Percentiles rank a stretch among this genome's conserved stretches.
phyloP scores from a whole-genome alignment of 2,113 vertebrate species.

The Eidolon helvum region DNA sequence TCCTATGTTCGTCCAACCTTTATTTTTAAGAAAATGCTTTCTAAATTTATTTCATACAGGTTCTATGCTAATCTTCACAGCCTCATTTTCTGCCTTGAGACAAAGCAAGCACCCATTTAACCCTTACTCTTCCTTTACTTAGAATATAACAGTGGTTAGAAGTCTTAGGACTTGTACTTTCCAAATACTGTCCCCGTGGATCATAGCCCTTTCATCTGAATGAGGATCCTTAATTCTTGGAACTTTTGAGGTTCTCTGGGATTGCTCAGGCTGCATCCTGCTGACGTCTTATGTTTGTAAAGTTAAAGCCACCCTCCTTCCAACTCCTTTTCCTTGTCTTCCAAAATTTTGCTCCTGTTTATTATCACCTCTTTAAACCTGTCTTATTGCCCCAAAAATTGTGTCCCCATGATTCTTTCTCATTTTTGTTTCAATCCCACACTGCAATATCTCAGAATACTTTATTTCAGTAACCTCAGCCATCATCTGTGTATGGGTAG shows the following conservation, averaged over 20 bases:
- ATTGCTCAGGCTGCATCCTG: not conserved
- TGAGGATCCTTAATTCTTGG: not conserved
- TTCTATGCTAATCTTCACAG: not conserved
- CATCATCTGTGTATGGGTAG: not conserved
- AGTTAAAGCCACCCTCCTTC: not conserved
- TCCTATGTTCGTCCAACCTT: not conserved
- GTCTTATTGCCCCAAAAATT: not conserved
- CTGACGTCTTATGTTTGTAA: not conserved
- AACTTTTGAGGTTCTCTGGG: not conserved
- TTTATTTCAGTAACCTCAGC: not conserved
- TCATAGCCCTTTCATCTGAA: not conserved
- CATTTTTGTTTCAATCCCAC: not conserved
- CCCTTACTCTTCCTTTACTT: not conserved
- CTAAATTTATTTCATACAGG: not conserved
- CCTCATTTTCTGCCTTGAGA: not conserved
- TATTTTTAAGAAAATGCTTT: not conserved
- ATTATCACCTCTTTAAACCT: not conserved
- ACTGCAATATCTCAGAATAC: accelerated
- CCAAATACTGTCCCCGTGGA: not conserved
- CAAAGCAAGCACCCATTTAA: not conserved
- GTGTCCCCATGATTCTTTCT: not conserved
- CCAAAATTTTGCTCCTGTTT: not conserved
- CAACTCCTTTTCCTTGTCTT: not conserved
- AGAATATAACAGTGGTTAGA: not conserved
- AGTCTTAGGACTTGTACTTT: not conserved